phyloP scores from a whole-genome alignment of 2,888 invertebrate species.

The Amblyjoppa proteus region DNA sequence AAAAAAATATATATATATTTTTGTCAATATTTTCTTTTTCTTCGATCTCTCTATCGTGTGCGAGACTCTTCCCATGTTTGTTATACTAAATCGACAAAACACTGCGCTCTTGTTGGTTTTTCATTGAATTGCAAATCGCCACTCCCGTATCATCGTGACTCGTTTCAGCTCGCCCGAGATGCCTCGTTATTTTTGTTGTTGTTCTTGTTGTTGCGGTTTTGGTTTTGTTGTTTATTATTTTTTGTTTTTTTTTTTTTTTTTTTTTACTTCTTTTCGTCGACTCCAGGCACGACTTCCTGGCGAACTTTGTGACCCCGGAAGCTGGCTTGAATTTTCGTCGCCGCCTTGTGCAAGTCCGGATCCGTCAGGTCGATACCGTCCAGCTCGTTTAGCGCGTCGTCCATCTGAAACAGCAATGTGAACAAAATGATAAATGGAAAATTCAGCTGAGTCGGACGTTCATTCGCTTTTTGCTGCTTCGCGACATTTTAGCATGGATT shows the following conservation, averaged over 20 bases:
- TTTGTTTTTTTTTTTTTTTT: slow-evolving; percentile 35
- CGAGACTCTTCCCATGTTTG: slow-evolving; percentile 5
- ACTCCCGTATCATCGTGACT: slow-evolving; percentile 27
- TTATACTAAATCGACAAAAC: slow-evolving; percentile 14
- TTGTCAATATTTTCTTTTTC: background rate
- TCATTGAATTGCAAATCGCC: slow-evolving; percentile 30
- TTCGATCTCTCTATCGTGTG: slow-evolving; percentile 20
- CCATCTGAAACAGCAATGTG: slow-evolving; percentile 79
- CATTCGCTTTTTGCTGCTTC: background rate
- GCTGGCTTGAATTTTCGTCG: slow-evolving; percentile 96
- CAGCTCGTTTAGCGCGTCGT: slow-evolving; percentile 88
- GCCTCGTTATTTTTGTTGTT: slow-evolving; percentile 3
- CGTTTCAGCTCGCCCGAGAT: background rate
- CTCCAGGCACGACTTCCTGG: slow-evolving; percentile 87
- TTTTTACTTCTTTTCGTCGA: slow-evolving; percentile 77
- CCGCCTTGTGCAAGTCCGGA: slow-evolving; percentile 95
- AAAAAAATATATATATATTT: no score
- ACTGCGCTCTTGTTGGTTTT: slow-evolving; percentile 16
- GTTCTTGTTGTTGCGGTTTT: slow-evolving; percentile 5
- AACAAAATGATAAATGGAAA: background rate
- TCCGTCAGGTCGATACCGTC: slow-evolving; percentile 93
- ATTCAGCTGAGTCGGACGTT: background rate
- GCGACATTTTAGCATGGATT: no score
- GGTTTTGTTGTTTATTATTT: slow-evolving; percentile 10
- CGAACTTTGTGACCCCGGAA: slow-evolving; percentile 96